phyloP scores from a whole-genome alignment of 1,140 invertebrate species.

The Chlorops oryzae region DNA sequence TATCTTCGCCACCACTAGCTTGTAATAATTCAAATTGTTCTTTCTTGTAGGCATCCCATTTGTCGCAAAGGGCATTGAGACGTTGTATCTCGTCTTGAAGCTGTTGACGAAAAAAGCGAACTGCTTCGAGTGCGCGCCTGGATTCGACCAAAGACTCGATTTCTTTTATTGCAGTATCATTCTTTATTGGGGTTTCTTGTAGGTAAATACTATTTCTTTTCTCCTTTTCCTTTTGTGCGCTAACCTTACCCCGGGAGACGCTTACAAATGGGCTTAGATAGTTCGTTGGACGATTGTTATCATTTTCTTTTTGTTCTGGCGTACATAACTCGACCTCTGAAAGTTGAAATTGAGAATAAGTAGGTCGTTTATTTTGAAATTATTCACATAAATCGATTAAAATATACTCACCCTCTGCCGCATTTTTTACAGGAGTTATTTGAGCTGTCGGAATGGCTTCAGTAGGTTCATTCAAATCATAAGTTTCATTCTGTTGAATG shows the following conservation, averaged over 20 bases:
- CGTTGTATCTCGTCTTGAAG: constrained; percentile 50
- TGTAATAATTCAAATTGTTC: constrained; percentile 19
- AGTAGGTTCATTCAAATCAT: no score
- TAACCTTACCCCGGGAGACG: constrained; percentile 48
- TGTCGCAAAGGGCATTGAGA: constrained; percentile 46
- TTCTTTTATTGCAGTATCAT: no score
- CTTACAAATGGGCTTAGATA: constrained; percentile 45
- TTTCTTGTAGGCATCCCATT: constrained; percentile 48
- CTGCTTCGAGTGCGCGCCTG: constrained; percentile 49
- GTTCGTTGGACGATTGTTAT: constrained; percentile 16
- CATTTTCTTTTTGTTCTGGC: neutral
- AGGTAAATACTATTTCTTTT: constrained; percentile 43
- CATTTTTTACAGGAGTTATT: no score
- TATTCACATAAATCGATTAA: no score
- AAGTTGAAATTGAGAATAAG: no score
- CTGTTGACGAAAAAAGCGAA: constrained; percentile 53
- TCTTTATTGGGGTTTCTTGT: no score
- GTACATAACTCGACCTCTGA: no score
- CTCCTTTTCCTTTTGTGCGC: constrained; percentile 47
- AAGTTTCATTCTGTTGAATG: no score
- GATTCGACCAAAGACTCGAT: no score
- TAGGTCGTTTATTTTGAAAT: no score
- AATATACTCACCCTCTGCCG: no score
- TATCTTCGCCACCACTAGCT: constrained; percentile 46
- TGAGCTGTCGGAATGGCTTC: no score